These are phyloP conservation scores for Alauda arvensis DNA, from an alignment of 2,797 vertebrate genomes.

Conservation along the genomic window DNA sequence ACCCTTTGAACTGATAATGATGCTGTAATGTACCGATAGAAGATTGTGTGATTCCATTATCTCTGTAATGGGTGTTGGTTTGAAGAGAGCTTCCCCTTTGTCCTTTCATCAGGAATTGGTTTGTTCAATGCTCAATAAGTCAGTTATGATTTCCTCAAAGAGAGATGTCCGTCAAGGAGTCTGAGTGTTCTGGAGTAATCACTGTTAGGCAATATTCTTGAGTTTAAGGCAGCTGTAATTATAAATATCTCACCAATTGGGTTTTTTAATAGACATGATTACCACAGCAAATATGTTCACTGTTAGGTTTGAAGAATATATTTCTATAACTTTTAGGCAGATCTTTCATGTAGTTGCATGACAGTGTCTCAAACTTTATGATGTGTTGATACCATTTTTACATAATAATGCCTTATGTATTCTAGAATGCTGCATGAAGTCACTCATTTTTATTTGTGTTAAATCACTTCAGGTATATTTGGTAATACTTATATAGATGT, in stretches of 20 bases:
- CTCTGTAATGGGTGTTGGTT: neutral
- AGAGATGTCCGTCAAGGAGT: neutral
- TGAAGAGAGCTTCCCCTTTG: neutral
- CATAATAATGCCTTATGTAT: neutral
- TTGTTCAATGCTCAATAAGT: neutral
- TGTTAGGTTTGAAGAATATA: neutral
- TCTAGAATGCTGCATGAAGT: neutral
- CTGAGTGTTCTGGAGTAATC: neutral
- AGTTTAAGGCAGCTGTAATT: neutral
- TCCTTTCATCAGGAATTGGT: neutral
- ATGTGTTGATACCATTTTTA: neutral
- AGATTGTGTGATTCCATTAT: neutral
- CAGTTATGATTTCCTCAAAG: neutral
- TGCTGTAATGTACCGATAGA: neutral
- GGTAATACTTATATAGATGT: neutral
- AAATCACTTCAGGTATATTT: neutral
- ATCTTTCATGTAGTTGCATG: neutral
- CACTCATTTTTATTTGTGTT: neutral
- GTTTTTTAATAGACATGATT: neutral
- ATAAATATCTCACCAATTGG: neutral
- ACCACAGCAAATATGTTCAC: neutral
- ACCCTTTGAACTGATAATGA: constrained; percentile 7
- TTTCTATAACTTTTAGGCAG: neutral
- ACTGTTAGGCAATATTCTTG: neutral
- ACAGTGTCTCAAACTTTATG: neutral